Base-by-base conservation (phyloP, 1,140 invertebrate species). In the Danaus plexippus region DNA sequence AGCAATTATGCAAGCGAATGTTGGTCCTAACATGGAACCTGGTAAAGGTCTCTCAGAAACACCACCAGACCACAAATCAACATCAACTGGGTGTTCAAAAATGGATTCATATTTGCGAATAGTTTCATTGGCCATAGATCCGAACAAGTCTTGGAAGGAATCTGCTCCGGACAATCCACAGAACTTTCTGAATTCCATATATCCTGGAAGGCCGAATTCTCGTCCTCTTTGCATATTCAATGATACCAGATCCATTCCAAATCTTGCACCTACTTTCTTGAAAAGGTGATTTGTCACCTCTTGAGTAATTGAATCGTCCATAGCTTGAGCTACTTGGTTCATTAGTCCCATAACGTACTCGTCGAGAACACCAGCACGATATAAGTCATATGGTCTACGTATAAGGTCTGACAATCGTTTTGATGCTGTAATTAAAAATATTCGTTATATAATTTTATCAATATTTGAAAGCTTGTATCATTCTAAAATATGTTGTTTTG, bases 1-100 rank as follows among this genome's bases (percentile, higher is more conserved):
- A 22, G 95, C 96, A 66, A 99, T 97, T 47, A 99, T 91, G 74
- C 97, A 99, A 52, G 96, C 94, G 84, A 99, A 98, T 51, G 96
- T 98, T 5, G 97, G 96, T 43, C 97, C 97, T 22, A 98, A 89
- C 91, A 98, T 94, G 42, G 94, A 95, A 43, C 95, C 95, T 9
- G 93, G 93, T 46, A 97, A 87, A 2, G 94, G 92, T 50, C 92
- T 90, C 80, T 98, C 97, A 1, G 95, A 96, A 1, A 98, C 96
- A 45, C 97, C 97, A 13, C 94, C 95, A 15, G 95, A 96, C 95
- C 95, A 97, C 18, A 97, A 88, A 88, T 97, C 96, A 43, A 97
- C 94, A 79, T 97, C 96, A 52, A 90, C 90, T 11, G 95, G 94
- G 74, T 95, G 93, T 58, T 88, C 84, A 49, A 88, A 88, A 52